Evolutionary conservation across 2,797 vertebrate genomes (phyloP).

Genomic region (Amblyopsis hoosieri): DNA sequence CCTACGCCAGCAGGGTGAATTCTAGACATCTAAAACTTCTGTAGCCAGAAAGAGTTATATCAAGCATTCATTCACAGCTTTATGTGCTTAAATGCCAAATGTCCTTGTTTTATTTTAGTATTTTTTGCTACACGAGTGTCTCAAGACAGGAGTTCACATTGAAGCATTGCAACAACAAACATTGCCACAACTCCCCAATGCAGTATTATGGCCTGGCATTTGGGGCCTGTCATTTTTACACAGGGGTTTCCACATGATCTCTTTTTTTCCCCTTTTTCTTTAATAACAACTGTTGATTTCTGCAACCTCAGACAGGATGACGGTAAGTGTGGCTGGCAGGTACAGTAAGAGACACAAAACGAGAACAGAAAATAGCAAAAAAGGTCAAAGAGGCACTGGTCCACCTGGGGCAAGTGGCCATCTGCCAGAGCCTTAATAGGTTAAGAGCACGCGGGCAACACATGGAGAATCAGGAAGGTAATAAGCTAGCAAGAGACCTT

Average conservation of each 20-base stretch:
- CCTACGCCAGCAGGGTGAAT: too few relatives aligned
- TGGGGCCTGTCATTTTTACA: background rate
- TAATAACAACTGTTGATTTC: background rate
- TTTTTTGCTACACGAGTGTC: slow-evolving; percentile 14
- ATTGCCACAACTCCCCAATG: slow-evolving; percentile 4
- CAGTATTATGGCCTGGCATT: slow-evolving; percentile 12
- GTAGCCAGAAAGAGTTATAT: background rate
- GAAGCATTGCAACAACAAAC: slow-evolving; percentile 31
- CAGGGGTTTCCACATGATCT: background rate
- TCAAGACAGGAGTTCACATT: slow-evolving; percentile 11
- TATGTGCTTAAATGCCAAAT: slow-evolving; percentile 13
- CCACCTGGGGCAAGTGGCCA: background rate
- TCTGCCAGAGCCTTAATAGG: background rate
- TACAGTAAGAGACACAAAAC: slow-evolving; percentile 3
- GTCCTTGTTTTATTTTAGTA: background rate
- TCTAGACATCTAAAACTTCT: background rate
- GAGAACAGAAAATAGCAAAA: slow-evolving; percentile 1
- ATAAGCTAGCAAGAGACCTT: background rate
- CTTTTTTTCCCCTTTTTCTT: background rate
- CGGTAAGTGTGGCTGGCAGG: background rate
- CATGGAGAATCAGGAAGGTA: background rate
- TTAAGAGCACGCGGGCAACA: background rate
- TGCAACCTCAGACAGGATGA: background rate
- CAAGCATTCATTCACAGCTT: slow-evolving; percentile 2
- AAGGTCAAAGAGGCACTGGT: background rate